These are phyloP conservation scores for Mormoops blainvillei DNA, from an alignment of 2,113 vertebrate species.

Conservation along the genomic window DNA sequence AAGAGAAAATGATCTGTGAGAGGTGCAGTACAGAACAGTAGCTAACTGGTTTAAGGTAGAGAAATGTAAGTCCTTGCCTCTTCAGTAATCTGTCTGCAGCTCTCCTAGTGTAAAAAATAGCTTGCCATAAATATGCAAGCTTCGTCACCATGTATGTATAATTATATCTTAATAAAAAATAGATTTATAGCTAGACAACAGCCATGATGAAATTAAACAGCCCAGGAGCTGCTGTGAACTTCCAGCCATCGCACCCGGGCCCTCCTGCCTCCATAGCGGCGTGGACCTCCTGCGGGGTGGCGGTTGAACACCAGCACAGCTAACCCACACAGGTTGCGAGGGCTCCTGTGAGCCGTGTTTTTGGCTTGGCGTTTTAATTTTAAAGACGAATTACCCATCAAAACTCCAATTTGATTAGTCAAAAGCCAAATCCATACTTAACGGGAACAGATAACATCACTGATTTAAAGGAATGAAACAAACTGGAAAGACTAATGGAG, in stretches of 20 bases:
- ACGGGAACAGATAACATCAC: not conserved
- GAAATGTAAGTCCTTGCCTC: not conserved
- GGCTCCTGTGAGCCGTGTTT: not conserved
- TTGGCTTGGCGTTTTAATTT: not conserved
- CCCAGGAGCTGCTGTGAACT: not conserved
- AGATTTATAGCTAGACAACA: not conserved
- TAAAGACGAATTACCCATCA: not conserved
- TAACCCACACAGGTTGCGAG: rapidly evolving
- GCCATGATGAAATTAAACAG: not conserved
- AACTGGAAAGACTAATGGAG: not conserved
- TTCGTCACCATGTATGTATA: not conserved
- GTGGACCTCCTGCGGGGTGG: not conserved
- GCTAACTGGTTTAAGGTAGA: not conserved
- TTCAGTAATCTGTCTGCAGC: not conserved
- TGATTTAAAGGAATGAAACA: conserved; percentile 10
- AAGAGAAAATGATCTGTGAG: not conserved
- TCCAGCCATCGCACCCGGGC: not conserved
- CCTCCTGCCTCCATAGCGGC: rapidly evolving
- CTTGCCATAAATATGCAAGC: not conserved
- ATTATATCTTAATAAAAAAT: conserved; percentile 50
- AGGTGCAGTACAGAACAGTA: not conserved
- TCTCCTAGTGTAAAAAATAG: not conserved
- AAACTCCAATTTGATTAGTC: not conserved
- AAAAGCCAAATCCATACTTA: conserved; percentile 35
- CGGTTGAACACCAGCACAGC: rapidly evolving